Base-by-base conservation (phyloP, 2,113 vertebrate species). In the Hippoglossus stenolepis region DNA sequence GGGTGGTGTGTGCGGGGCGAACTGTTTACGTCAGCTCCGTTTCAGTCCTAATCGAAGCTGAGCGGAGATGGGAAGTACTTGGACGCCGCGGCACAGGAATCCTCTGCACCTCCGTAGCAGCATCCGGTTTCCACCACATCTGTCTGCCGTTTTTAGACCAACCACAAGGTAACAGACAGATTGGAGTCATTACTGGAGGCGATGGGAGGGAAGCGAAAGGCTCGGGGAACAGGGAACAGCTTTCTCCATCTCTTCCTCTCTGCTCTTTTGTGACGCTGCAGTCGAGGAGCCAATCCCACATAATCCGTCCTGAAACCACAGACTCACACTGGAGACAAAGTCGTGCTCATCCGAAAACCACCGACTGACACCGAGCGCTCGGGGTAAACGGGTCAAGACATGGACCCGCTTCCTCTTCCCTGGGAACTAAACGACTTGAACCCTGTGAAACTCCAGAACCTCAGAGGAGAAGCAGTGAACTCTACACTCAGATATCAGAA, bases 141-240 rank as follows among this genome's bases (percentile, higher is more conserved):
- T 90, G 87, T 70, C 85, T 79, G 86, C 83, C 81, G 71, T 79
- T 87, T 85, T 70, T 84, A 78, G 77, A 73, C 3, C 31, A 80
- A 73, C 85, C 87, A 43, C 84, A 79, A 63, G 72, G 77, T 70
- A 75, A 82, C 73, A 78, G 18, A 83, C 88, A 73, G 87, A 88
- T 83, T 85, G 89, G 86, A 89, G 77, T 87, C 80, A 83, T 89
- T 87, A 91, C 78, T 79, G 70, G 68, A 83, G 73, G 88, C 71
- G 86, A 91, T 86, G 83, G 88, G 82, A 85, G 84, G 85, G 74
- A 71, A 86, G 80, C 63, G 82, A 85, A 85, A 80, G 84, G 67
- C 75, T 11, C 2, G 66, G 66, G 79, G 28, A 54, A 61, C 56
- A 43, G 71, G 54, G 64, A 72, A 85, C 47, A 79, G 81, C 79